Conservation (phyloP, 2,888 invertebrate species). For the Chironomus tentans region DNA sequence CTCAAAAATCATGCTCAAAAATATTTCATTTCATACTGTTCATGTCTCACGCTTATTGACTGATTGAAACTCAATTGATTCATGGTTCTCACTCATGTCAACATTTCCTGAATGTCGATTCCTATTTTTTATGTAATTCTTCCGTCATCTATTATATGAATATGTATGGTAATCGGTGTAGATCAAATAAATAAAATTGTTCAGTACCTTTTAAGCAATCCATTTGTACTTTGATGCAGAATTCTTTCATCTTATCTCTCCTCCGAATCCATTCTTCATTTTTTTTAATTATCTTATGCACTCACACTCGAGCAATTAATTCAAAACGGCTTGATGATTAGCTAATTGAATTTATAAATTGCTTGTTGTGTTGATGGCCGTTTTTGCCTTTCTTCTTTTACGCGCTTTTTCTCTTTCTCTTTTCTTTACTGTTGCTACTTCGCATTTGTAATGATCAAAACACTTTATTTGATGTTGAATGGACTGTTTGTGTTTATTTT, state of each 20-base stretch:
- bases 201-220: neutral
- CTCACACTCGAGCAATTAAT: slow-evolving; percentile 10
- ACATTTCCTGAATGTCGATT: neutral
- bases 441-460: too few species aligned
- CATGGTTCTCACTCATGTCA: slow-evolving; percentile 10
- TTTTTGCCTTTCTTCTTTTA: neutral
- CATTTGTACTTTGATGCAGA: neutral
- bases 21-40: neutral
- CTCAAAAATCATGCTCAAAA: too few species aligned
- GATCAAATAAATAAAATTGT: neutral
- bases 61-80: slow-evolving; percentile 12
- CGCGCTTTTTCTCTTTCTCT: neutral
- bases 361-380: slow-evolving; percentile 1
- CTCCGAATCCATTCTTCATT: neutral
- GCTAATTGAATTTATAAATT: slow-evolving; percentile 27
- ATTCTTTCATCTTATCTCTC: neutral
- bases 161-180: neutral
- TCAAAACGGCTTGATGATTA: slow-evolving; percentile 25
- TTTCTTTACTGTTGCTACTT: neutral
- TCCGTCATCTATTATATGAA: neutral
- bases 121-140: neutral
- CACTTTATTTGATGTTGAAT: too few species aligned
- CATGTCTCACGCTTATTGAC: neutral
- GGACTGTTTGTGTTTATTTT: too few species aligned
- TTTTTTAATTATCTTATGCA: neutral